Evolutionary conservation across 2,113 vertebrate genomes (phyloP).

Genomic region (Gulo gulo): DNA sequence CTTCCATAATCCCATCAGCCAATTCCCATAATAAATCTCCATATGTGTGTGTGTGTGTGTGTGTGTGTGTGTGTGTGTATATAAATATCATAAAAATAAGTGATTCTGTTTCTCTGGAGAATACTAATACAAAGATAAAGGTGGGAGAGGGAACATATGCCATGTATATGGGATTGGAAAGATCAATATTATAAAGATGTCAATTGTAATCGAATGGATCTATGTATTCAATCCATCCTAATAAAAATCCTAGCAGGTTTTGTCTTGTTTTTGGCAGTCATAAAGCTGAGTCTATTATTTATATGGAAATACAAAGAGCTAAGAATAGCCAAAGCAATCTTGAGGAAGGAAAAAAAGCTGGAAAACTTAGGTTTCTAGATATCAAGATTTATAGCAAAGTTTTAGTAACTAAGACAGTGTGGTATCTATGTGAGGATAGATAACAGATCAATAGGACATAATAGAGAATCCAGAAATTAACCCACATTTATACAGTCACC

Average conservation of each 20-base stretch:
- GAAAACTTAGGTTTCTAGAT: neutral
- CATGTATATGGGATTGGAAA: neutral
- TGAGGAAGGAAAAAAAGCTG: neutral
- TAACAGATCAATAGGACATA: neutral
- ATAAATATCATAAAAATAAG: too few relatives aligned
- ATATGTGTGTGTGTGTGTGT: neutral
- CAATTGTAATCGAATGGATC: neutral
- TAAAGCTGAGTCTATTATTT: neutral
- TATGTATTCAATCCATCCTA: neutral
- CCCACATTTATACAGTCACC: neutral
- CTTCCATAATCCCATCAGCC: neutral
- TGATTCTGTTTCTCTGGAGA: neutral
- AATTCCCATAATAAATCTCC: neutral
- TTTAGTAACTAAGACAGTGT: neutral
- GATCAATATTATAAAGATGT: neutral
- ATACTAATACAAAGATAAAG: neutral
- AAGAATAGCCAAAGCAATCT: neutral
- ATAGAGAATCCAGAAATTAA: neutral
- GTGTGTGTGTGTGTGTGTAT: too few relatives aligned
- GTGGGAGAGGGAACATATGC: neutral
- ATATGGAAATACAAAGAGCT: neutral
- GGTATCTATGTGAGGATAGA: neutral
- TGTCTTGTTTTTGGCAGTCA: neutral
- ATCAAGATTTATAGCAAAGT: neutral
- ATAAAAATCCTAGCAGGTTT: neutral